Evolutionary conservation across 1,140 invertebrate species (phyloP).

Genomic region (Habropoda laboriosa): DNA sequence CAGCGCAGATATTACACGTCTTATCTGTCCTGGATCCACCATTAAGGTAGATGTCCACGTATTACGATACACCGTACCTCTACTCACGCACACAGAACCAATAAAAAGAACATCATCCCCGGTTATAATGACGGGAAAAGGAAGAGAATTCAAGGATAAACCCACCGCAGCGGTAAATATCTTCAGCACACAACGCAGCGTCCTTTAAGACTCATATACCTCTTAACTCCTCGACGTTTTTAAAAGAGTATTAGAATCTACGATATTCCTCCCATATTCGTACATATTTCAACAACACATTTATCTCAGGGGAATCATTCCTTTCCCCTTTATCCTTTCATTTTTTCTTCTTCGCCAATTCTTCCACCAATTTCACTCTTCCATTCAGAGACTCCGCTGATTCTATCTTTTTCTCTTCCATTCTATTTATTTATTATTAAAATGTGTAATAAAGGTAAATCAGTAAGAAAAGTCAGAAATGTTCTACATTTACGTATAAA

Average conservation of each 20-base stretch:
- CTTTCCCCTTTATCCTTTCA: too few relatives aligned
- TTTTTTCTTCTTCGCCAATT: too few relatives aligned
- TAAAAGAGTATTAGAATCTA: slow-evolving; percentile 4
- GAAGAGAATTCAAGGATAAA: slow-evolving; percentile 8
- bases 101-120: not conserved
- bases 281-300: not conserved
- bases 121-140: not conserved
- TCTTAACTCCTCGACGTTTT: not conserved
- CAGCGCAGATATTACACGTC: not conserved
- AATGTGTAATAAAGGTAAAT: too few relatives aligned
- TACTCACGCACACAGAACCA: too few relatives aligned
- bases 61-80: not conserved
- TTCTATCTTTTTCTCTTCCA: too few relatives aligned
- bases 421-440: too few relatives aligned
- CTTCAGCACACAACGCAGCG: not conserved
- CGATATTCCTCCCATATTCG: not conserved
- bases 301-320: not conserved
- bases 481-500: too few relatives aligned
- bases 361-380: too few relatives aligned
- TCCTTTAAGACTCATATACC: not conserved
- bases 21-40: not conserved
- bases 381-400: too few relatives aligned
- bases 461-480: too few relatives aligned
- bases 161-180: not conserved
- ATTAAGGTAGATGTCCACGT: not conserved